Conservation (phyloP, 2,797 vertebrate species). For the Remorina albescens region DNA sequence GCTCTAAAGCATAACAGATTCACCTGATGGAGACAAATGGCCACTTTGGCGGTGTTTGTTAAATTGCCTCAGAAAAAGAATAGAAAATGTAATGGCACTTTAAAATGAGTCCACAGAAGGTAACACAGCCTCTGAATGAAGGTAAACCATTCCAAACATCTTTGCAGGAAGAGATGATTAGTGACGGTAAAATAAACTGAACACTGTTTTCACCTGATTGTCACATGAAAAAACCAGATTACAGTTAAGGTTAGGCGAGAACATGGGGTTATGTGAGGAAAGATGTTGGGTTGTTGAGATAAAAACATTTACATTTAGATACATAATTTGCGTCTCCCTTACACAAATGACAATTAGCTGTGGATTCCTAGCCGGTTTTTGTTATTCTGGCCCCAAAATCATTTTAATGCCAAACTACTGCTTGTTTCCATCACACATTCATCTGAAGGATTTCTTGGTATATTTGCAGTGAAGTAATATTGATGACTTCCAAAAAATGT, state of each 20-base stretch:
- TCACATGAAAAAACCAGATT: constrained; percentile 17
- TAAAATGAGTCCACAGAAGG: neutral
- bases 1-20: constrained; percentile 4
- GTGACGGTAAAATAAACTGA: constrained; percentile 29
- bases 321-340: neutral
- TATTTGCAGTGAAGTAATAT: neutral
- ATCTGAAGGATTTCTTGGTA: constrained; percentile 4
- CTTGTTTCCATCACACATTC: neutral
- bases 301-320: neutral
- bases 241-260: neutral
- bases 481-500: neutral
- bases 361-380: constrained; percentile 10
- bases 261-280: constrained; percentile 16
- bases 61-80: constrained; percentile 4
- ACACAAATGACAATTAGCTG: neutral
- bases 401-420: neutral
- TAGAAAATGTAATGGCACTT: neutral
- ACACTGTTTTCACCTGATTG: constrained; percentile 11
- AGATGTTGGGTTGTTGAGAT: neutral
- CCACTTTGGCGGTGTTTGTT: neutral
- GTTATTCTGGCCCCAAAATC: neutral
- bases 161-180: constrained; percentile 16
- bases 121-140: constrained; percentile 6
- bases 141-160: constrained; percentile 6
- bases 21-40: constrained; percentile 24